Evolutionary conservation across 2,113 vertebrate genomes (phyloP), one percentile per base, ranked within the genome.

Genomic region (Tretioscincus oriximinensis): DNA sequence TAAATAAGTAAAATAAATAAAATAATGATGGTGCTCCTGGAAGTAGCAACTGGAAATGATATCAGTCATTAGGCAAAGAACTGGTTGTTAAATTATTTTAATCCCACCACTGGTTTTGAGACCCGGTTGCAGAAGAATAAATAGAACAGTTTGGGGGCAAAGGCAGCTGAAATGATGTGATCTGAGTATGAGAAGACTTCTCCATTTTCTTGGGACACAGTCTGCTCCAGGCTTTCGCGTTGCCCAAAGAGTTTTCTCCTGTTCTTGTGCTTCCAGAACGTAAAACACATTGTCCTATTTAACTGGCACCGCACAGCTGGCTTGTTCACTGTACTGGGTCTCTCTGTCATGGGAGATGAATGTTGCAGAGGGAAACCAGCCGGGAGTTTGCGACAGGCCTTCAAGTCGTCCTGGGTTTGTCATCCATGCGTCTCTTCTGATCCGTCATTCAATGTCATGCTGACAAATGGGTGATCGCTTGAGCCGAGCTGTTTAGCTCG

Each of bases 291-390:
- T 82, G 87, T 84, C 87, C 91, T 90, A 76, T 69, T 89, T 84
- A 65, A 64, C 3, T 65, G 73, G 80, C 58, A 81, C 61, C 66
- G 84, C 84, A 76, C 90, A 90, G 77, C 80, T 90, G 86, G 51
- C 75, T 89, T 73, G 28, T 80, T 80, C 65, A 58, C 68, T 61
- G 51, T 65, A 49, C 78, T 67, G 77, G 85, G 82, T 28, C 78
- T 64, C 80, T 89, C 84, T 88, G 89, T 93, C 90, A 78, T 81
- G 77, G 83, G 85, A 82, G 77, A 88, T 93, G 87, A 93, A 88
- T 82, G 80, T 86, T 78, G 79, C 80, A 67, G 76, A 76, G 31
- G 14, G 78, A 66, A 66, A 73, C 84, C 3, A 0, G 76, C 51
- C 70, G 74, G 83, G 9, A 0, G 69, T 76, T 84, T 63, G 82